phyloP scores from a whole-genome alignment of 2,113 vertebrate species.

The Caranx melampygus region DNA sequence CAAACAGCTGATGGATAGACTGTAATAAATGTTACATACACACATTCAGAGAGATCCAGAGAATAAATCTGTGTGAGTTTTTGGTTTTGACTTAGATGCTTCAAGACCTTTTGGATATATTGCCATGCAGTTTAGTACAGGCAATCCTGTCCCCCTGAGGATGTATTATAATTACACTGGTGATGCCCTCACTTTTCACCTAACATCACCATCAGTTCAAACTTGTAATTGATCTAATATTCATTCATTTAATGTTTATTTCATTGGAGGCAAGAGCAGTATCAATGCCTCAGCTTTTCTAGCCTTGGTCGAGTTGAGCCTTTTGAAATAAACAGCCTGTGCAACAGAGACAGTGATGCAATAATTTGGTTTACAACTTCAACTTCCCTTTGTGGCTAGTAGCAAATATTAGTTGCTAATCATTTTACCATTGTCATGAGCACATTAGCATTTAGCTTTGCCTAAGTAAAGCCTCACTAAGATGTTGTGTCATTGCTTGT shows the following conservation, averaged over 20 bases:
- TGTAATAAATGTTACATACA: background rate
- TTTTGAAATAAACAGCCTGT: background rate
- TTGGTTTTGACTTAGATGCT: background rate
- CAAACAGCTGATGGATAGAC: background rate
- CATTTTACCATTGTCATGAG: background rate
- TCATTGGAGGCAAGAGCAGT: background rate
- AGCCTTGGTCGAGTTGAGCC: background rate
- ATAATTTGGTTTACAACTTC: too few relatives aligned
- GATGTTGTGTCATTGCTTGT: too few relatives aligned
- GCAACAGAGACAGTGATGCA: too few relatives aligned
- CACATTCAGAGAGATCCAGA: background rate
- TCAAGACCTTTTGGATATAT: background rate
- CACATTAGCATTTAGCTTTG: too few relatives aligned
- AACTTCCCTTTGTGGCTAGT: background rate
- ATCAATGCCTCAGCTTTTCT: background rate
- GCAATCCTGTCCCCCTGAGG: background rate
- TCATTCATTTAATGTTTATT: background rate
- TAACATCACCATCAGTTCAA: background rate
- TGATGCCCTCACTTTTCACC: background rate
- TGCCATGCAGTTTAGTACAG: background rate
- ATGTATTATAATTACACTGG: background rate
- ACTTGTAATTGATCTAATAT: background rate
- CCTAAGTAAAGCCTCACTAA: background rate
- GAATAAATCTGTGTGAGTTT: background rate
- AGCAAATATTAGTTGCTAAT: background rate